These are phyloP conservation scores for Zingel zingel DNA, from an alignment of 2,113 vertebrate species.

Conservation along the genomic window DNA sequence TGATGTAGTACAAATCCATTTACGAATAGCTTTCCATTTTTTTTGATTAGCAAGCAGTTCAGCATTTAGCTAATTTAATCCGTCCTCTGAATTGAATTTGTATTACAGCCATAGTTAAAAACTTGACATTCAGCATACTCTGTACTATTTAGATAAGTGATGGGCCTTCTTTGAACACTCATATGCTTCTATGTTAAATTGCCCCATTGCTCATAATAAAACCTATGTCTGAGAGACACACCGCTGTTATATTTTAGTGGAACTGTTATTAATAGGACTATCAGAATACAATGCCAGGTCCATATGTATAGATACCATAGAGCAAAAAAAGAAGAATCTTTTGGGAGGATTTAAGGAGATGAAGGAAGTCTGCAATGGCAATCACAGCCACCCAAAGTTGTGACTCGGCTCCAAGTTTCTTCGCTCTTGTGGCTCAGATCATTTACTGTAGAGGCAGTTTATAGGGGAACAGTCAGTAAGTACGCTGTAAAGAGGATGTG, in stretches of 20 bases:
- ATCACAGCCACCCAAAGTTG: slow-evolving; percentile 69
- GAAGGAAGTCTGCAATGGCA: slow-evolving; percentile 42
- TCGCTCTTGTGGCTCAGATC: slow-evolving; percentile 59
- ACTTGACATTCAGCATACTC: slow-evolving; percentile 74
- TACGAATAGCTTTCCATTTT: slow-evolving; percentile 49
- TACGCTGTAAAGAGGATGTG: slow-evolving; percentile 21
- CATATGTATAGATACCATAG: slow-evolving; percentile 17
- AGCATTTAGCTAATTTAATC: slow-evolving; percentile 74
- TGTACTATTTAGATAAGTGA: slow-evolving; percentile 78
- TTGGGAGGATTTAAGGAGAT: slow-evolving; percentile 38
- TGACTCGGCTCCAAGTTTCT: slow-evolving; percentile 58
- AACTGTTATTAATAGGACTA: slow-evolving; percentile 79
- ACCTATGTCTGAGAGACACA: slow-evolving; percentile 47
- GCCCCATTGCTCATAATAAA: slow-evolving; percentile 82
- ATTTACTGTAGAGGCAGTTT: slow-evolving; percentile 51
- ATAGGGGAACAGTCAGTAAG: slow-evolving; percentile 45
- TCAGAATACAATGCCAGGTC: slow-evolving; percentile 32
- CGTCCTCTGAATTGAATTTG: slow-evolving; percentile 71
- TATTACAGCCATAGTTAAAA: slow-evolving; percentile 74
- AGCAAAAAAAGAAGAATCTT: slow-evolving; percentile 7
- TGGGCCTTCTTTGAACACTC: slow-evolving; percentile 70
- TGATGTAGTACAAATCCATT: slow-evolving; percentile 52
- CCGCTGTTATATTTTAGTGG: slow-evolving; percentile 66
- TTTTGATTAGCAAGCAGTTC: slow-evolving; percentile 67
- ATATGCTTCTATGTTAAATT: slow-evolving; percentile 70